Evolutionary conservation across 1,140 invertebrate species (phyloP).

Genomic region (Parasteatoda tepidariorum): DNA sequence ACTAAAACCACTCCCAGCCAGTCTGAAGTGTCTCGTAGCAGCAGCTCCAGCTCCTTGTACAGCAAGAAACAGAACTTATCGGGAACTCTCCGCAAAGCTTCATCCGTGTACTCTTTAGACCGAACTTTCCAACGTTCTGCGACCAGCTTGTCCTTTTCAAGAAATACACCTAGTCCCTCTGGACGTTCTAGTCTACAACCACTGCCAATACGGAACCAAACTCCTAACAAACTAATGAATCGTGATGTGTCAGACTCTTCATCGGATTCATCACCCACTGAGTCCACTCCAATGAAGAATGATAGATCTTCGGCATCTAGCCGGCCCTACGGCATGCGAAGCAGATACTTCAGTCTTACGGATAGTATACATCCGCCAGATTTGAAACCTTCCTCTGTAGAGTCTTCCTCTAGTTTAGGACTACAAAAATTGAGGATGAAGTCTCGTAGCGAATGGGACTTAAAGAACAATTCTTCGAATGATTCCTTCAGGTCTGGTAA

Average conservation of each 20-base stretch:
- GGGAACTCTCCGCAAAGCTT: conserved; percentile 19
- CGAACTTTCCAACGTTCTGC: conserved; percentile 7
- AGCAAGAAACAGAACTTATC: conserved; percentile 16
- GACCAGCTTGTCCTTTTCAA: neutral
- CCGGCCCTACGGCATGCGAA: neutral
- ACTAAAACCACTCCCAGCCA: neutral
- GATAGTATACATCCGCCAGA: conserved; percentile 17
- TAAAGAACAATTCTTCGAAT: conserved; percentile 43
- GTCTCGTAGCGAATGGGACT: conserved; percentile 73
- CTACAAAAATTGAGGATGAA: conserved; percentile 33
- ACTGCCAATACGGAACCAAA: conserved; percentile 8
- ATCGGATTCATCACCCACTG: conserved; percentile 51
- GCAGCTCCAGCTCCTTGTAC: conserved; percentile 53
- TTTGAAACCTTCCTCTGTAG: neutral
- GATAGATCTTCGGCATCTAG: neutral
- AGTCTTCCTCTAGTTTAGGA: conserved; percentile 5
- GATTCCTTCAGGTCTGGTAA: neutral
- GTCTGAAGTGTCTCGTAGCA: conserved; percentile 42
- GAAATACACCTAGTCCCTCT: neutral
- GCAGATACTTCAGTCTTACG: conserved; percentile 26
- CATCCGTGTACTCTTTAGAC: conserved; percentile 41
- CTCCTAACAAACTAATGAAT: neutral
- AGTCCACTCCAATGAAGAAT: conserved; percentile 67
- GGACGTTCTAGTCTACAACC: conserved; percentile 24
- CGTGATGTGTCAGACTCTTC: conserved; percentile 52